phyloP scores from a whole-genome alignment of 23 tunicate genomes.

The Styela plicata region DNA sequence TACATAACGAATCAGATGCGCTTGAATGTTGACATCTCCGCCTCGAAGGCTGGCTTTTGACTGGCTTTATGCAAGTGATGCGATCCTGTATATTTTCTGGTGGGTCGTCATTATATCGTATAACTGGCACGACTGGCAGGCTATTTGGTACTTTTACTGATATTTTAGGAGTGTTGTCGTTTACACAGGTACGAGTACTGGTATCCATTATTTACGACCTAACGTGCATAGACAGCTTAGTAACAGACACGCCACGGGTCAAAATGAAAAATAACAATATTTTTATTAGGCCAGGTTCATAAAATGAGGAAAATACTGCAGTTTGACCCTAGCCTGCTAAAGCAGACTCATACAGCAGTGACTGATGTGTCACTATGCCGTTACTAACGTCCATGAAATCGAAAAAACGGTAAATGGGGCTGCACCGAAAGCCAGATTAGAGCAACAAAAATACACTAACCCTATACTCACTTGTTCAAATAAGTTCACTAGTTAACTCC shows the following conservation, averaged over 20 bases:
- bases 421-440: too few species aligned
- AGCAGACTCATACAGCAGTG: too few species aligned
- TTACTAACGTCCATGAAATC: too few species aligned
- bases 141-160: constrained; percentile 11
- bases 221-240: neutral
- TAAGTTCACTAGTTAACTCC: too few species aligned
- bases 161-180: neutral
- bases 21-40: neutral
- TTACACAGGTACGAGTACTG: neutral
- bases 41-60: neutral
- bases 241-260: neutral
- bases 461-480: too few species aligned
- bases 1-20: neutral
- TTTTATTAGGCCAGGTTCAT: too few species aligned
- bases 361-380: too few species aligned
- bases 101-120: constrained; percentile 36
- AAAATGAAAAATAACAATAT: too few species aligned
- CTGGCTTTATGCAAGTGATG: neutral
- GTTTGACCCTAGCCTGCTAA: too few species aligned
- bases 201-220: constrained; percentile 10
- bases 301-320: too few species aligned
- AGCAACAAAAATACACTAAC: too few species aligned
- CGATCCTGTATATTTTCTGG: neutral
- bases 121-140: constrained; percentile 40
- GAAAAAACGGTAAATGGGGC: too few species aligned